phyloP scores from a whole-genome alignment of 2,888 invertebrate species.

The Rhabditoides inermis region DNA sequence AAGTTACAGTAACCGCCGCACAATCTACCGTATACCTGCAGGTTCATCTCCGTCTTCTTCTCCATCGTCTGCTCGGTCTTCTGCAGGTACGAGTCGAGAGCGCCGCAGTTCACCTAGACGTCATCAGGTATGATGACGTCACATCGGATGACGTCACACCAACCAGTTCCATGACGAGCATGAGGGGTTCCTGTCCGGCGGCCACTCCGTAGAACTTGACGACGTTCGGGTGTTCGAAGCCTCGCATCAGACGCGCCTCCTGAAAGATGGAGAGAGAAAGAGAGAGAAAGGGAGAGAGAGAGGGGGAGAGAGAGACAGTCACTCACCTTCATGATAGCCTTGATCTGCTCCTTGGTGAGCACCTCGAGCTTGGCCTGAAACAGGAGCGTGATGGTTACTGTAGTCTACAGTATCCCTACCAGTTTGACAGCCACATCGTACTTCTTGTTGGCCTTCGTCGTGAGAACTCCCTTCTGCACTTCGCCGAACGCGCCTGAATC shows the following conservation, averaged over 20 bases:
- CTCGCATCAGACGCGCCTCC: slow-evolving; percentile 6
- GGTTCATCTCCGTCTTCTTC: too few species aligned
- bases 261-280: too few species aligned
- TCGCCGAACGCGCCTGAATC: slow-evolving; percentile 12
- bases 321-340: slow-evolving; percentile 8
- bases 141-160: slow-evolving; percentile 3
- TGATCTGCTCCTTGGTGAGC: slow-evolving; percentile 3
- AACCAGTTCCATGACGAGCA: slow-evolving; percentile 6
- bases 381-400: background rate
- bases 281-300: too few species aligned
- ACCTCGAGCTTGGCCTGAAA: background rate
- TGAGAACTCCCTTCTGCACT: slow-evolving; percentile 11
- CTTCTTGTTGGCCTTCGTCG: background rate
- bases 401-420: background rate
- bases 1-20: too few species aligned
- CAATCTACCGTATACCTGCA: too few species aligned
- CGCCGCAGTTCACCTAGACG: slow-evolving; percentile 5
- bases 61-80: too few species aligned
- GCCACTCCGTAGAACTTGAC: slow-evolving; percentile 10
- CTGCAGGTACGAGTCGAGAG: slow-evolving; percentile 4
- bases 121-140: slow-evolving; percentile 2
- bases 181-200: slow-evolving; percentile 2
- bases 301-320: too few species aligned
- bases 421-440: slow-evolving; percentile 4
- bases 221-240: slow-evolving; percentile 8